A percentile compares a stretch with the other conserved stretches of the same genome.
Evolutionary conservation across 2,888 invertebrate genomes (phyloP).

Genomic region (Drosophila anceps): DNA sequence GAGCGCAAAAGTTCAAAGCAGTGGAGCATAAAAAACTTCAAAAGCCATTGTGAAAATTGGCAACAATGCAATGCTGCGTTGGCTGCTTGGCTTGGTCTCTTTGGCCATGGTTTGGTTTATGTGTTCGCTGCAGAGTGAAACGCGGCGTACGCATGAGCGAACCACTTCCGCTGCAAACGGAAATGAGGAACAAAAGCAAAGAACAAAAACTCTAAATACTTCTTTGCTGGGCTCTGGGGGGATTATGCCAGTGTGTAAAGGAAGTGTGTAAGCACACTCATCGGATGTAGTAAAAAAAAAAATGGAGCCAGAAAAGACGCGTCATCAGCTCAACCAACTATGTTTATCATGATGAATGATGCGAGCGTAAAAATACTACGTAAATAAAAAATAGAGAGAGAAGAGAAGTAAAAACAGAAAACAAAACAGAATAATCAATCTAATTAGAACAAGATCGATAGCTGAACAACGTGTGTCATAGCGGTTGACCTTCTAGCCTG

Average conservation of each 20-base stretch:
- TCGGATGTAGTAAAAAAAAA: constrained; percentile 48
- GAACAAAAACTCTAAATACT: constrained; percentile 24
- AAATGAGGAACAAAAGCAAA: constrained; percentile 67
- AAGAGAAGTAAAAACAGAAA: constrained; percentile 3
- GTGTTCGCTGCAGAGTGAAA: constrained; percentile 58
- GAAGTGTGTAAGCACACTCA: constrained; percentile 31
- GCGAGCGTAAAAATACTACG: constrained; percentile 14
- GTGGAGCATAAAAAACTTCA: constrained; percentile 70
- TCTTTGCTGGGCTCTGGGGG: constrained; percentile 23
- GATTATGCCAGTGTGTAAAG: constrained; percentile 60
- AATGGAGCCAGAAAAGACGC: constrained; percentile 37
- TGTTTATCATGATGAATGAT: constrained; percentile 56
- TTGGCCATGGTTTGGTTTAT: constrained; percentile 53
- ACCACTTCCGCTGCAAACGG: constrained; percentile 79
- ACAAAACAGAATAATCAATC: constrained; percentile 43
- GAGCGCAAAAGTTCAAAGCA: constrained; percentile 80
- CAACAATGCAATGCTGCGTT: constrained; percentile 49
- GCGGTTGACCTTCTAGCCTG: constrained; percentile 60
- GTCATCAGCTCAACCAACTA: constrained; percentile 45
- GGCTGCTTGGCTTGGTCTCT: constrained; percentile 22
- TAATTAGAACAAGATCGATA: constrained; percentile 55
- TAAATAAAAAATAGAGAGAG: constrained; percentile 14
- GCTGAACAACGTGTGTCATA: constrained; percentile 35
- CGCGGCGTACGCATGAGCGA: constrained; percentile 74
- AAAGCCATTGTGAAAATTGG: constrained; percentile 60